Percentiles rank a stretch among this genome's conserved stretches.
Evolutionary conservation across 2,888 invertebrate genomes (phyloP).

Genomic region (Podotricha telesiphe): DNA sequence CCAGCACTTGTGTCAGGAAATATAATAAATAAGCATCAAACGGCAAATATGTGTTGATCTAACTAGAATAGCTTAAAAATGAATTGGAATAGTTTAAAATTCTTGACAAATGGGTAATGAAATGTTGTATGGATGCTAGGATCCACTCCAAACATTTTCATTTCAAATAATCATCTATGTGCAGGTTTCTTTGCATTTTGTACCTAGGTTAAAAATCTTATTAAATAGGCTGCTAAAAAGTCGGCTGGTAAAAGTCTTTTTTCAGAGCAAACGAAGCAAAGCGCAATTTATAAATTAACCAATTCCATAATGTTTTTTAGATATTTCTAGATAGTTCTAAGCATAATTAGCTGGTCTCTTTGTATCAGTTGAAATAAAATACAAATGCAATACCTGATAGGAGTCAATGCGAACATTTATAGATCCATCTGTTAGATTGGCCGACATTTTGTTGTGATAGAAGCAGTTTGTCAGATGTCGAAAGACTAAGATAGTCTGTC

Average conservation of each 20-base stretch:
- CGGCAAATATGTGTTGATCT: no score
- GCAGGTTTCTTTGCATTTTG: no score
- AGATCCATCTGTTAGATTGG: slow-evolving; percentile 31
- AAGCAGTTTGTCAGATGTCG: slow-evolving; percentile 57
- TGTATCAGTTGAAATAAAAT: background rate
- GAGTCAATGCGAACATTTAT: slow-evolving; percentile 23
- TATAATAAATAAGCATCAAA: no score
- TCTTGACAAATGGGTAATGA: no score
- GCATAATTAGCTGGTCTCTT: background rate
- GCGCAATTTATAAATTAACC: background rate
- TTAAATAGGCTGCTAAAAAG: no score
- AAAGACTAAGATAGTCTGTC: slow-evolving; percentile 46
- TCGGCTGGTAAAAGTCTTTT: background rate
- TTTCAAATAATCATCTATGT: no score
- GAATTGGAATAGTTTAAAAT: no score
- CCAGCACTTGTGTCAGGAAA: no score
- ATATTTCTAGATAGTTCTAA: background rate
- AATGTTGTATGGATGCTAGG: no score
- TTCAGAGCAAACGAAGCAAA: background rate
- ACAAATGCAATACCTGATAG: slow-evolving; percentile 15
- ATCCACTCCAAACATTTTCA: no score
- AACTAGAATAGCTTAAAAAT: no score
- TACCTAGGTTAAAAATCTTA: background rate
- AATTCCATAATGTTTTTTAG: background rate
- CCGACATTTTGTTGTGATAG: slow-evolving; percentile 50